Base-by-base conservation (phyloP, 2,888 invertebrate species). In the Lagria hirta region DNA sequence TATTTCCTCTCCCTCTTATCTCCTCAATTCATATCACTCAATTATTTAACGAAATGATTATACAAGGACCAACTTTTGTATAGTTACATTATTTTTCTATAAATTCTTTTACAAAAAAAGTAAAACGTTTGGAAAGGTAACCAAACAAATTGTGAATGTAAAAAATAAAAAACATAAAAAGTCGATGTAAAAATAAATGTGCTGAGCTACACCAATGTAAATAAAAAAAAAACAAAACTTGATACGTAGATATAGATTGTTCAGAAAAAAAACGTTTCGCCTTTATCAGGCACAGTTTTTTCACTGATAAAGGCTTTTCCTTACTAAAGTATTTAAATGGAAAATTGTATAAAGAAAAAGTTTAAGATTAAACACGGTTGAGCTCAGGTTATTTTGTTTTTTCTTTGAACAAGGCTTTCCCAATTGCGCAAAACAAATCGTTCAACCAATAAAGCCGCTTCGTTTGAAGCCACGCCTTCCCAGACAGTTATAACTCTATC, bases 121-220 rank as follows among this genome's bases (percentile, higher is more conserved):
- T 29, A 30, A 29, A 10, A 14, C 14, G 34, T 34, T 30, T 33
- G 38, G 45, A n/a, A n/a, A 36, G 36, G 34, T 24, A 32, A 15
- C 30, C 43, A 40, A 35, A 48, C 30, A 17, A 13, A 43, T 27
- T 41, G 27, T 45, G 22, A 32, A 43, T 51, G 42, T 41, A 48
- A 47, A 29, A 43, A 21, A 37, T 30, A 11, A n/a, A n/a, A n/a
- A n/a, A 30, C 10, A 20, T 34, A 34, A 20, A 12, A 30, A 15
- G 14, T 38, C 27, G 22, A 17, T 38, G 38, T 38, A 38, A 38
- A 29, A 42, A 34, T 30, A 15, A 22, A 45, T 53, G 55, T 57
- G 51, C 51, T 55, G 44, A 47, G 48, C 33, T 53, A 58, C 58
- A 57, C 56, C 58, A 58, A 58, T 58, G 55, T 58, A 56, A 47